Evolutionary conservation across 2,113 vertebrate genomes (phyloP).

Genomic region (Siniperca knerii): DNA sequence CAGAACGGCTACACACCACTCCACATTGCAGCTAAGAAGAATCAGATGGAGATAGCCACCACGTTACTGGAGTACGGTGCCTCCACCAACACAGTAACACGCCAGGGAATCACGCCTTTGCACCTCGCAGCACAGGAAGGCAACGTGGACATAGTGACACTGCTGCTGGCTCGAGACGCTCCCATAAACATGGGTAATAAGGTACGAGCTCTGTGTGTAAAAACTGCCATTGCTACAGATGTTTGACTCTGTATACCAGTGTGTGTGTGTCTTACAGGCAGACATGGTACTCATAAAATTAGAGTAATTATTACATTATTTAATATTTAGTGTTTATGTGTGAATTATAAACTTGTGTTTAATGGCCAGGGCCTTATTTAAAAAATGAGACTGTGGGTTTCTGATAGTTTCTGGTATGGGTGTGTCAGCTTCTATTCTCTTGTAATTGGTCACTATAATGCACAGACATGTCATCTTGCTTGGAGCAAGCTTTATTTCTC

Average conservation of each 20-base stretch:
- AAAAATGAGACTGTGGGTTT: not conserved
- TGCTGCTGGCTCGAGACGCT: constrained; percentile 93
- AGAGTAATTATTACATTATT: not conserved
- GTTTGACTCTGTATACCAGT: not conserved
- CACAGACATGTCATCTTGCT: not conserved
- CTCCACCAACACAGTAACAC: constrained; percentile 91
- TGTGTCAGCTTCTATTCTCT: not conserved
- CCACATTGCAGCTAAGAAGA: constrained; percentile 98
- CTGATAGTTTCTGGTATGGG: not conserved
- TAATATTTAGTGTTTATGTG: not conserved
- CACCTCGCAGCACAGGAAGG: constrained; percentile 97
- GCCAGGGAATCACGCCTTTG: constrained; percentile 95
- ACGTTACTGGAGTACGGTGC: constrained; percentile 97
- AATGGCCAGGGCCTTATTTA: not conserved
- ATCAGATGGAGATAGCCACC: constrained; percentile 99
- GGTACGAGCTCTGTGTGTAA: constrained; percentile 75
- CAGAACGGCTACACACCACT: constrained; percentile 98
- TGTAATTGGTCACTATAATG: not conserved
- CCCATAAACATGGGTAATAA: constrained; percentile 94
- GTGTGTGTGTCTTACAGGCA: not conserved
- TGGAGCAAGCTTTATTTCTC: not conserved
- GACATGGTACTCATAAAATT: not conserved
- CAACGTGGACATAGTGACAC: constrained; percentile 94
- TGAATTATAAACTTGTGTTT: not conserved
- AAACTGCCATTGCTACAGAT: no score